Evolutionary conservation across 1,140 invertebrate species (phyloP), one percentile per base, ranked within the genome.

Genomic region (Dreissena rostriformis): DNA sequence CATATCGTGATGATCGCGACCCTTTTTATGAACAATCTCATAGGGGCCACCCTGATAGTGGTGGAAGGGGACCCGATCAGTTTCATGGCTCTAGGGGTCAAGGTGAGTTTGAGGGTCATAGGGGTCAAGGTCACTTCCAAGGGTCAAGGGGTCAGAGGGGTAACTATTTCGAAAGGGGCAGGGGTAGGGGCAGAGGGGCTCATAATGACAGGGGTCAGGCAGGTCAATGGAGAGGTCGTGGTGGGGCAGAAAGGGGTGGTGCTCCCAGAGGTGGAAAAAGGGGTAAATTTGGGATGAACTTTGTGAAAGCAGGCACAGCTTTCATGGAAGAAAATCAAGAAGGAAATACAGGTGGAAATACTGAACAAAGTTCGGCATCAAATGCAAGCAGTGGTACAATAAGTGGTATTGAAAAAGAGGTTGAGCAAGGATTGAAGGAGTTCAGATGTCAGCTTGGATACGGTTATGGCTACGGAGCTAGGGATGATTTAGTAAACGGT

Each of bases 391-490:
- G 70, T 51, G 70, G 70, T 70, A 14, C 67, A 55, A 63, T 52
- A 19, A 67, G 66, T n/a, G 39, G 70, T 51, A 24, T 4, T 19
- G 77, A 79, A 52, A 24, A 29, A 15, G 65, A 79, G n/a, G 77
- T 70, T 11, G 67, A 79, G 28, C 77, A 79, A 67, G 77, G 65
- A n/a, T 14, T 79, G n/a, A 57, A 79, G 22, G 67, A 65, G 11
- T 78, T 67, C 24, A 19, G 51, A 52, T 68, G 65, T 61, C 77
- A 79, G 24, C 26, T 79, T 0, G 67, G 77, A 14, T 57, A 28
- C 28, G 77, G 77, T 52, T 79, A 79, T 71, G 77, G 77, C 6
- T 79, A 79, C n/a, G 77, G 77, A 49, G 63, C 77, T 1, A 19
- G 77, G 52, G 4, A 12, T 29, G 77, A 79, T 39, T 26, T 79